These are phyloP conservation scores for Synaphobranchus kaupii DNA, from an alignment of 2,797 vertebrate species.

Conservation along the genomic window DNA sequence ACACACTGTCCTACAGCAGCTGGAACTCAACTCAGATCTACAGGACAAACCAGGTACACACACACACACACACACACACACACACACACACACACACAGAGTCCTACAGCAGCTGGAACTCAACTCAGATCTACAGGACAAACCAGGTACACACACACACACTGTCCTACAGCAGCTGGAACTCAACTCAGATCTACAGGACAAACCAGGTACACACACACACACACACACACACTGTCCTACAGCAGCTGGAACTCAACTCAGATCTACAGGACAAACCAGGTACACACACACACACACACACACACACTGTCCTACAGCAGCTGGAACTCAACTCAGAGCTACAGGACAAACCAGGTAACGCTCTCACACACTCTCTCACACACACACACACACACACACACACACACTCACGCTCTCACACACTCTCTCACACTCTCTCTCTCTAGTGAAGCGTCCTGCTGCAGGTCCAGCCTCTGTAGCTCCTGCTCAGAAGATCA, in stretches of 20 bases:
- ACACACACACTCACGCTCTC: neutral
- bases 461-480: constrained; percentile 73
- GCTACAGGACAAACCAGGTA: too few species aligned
- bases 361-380: too few species aligned
- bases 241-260: too few species aligned
- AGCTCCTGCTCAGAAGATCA: constrained; percentile 86
- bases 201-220: constrained; percentile 35
- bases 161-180: constrained; percentile 74
- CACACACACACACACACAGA: constrained; percentile 61
- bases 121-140: constrained; percentile 65
- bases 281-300: too few species aligned
- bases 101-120: constrained; percentile 79
- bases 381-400: neutral
- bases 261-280: too few species aligned
- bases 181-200: constrained; percentile 72
- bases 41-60: constrained; percentile 54
- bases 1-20: constrained; percentile 77
- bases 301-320: too few species aligned
- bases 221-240: too few species aligned
- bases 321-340: too few species aligned
- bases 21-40: constrained; percentile 70
- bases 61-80: too few species aligned
- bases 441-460: constrained; percentile 78
- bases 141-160: constrained; percentile 45
- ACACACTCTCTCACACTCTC: neutral